phyloP scores from a whole-genome alignment of 2,797 vertebrate genomes.

The Hippoglossus hippoglossus region DNA sequence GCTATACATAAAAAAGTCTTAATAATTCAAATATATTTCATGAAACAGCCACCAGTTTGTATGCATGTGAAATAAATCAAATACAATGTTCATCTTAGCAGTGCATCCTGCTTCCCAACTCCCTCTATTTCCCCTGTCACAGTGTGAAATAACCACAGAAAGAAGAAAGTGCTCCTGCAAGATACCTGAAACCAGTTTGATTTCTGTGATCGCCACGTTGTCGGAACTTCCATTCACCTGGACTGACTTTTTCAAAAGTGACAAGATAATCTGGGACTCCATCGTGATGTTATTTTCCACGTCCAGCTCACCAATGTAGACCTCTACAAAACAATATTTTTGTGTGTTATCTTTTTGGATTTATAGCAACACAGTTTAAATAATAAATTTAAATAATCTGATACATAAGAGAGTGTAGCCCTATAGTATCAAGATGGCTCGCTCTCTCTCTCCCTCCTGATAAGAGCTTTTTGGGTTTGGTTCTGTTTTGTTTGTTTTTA shows the following conservation, averaged over 20 bases:
- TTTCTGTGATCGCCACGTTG: background rate
- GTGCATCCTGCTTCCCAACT: background rate
- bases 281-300: slow-evolving; percentile 65
- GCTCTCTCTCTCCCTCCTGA: too few relatives aligned
- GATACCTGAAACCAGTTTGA: slow-evolving; percentile 57
- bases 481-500: too few relatives aligned
- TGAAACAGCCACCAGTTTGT: background rate
- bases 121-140: background rate
- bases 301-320: slow-evolving; percentile 58
- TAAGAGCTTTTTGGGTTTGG: too few relatives aligned
- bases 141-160: background rate
- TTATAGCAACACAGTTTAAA: background rate
- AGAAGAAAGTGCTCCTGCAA: background rate
- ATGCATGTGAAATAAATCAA: background rate
- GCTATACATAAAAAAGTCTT: too few relatives aligned
- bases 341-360: background rate
- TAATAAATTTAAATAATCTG: too few relatives aligned
- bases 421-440: too few relatives aligned
- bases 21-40: too few relatives aligned
- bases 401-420: too few relatives aligned
- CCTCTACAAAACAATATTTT: background rate
- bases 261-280: background rate
- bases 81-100: background rate
- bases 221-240: rapidly evolving
- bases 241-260: background rate